Evolutionary conservation across 1,140 invertebrate genomes (phyloP), one percentile per base, ranked within the genome.

Genomic region (Drosophila willistoni): DNA sequence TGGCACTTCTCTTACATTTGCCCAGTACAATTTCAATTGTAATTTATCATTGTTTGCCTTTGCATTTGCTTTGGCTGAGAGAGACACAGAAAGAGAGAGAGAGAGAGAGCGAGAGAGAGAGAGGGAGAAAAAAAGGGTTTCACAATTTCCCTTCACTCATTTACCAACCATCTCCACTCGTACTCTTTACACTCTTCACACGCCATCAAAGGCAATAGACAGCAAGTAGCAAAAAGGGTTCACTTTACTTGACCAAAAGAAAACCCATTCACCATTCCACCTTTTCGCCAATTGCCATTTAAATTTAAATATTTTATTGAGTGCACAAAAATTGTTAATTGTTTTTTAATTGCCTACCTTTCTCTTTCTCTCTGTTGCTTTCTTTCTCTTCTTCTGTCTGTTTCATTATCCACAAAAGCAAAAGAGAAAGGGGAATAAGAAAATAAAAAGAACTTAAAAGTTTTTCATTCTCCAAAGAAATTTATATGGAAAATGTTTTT

Each of bases 241-340:
- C 19, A 17, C 13, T 54, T 36, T 56, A 56, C 44, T 29, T 51
- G 17, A 51, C 17, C 44, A 19, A 51, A 47, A 47, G 7, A 17
- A 47, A 44, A 51, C 44, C 44, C 44, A 69, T 69, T 70, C 74
- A 64, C 73, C 44, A 36, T 17, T 47, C 44, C 44, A 51, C 44
- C 44, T 19, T 51, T 22, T 51, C 19, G 44, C 44, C 44, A 51
- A 51, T 77, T 71, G 71, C 63, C 73, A 71, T 78, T 78, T 51
- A 76, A 64, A 77, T 78, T 78, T 78, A 78, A 78, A 78, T 78
- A 78, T 78, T 78, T 78, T 78, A 78, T 78, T 77, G 74, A 78
- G 75, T 78, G 75, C 68, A 47, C 68, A 77, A 56, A 77, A 70
- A 78, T 78, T 78, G 74, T 78, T 78, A 78, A 78, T 78, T 78